Base-by-base conservation (phyloP, 2,888 invertebrate species). In the Polietes domitor region DNA sequence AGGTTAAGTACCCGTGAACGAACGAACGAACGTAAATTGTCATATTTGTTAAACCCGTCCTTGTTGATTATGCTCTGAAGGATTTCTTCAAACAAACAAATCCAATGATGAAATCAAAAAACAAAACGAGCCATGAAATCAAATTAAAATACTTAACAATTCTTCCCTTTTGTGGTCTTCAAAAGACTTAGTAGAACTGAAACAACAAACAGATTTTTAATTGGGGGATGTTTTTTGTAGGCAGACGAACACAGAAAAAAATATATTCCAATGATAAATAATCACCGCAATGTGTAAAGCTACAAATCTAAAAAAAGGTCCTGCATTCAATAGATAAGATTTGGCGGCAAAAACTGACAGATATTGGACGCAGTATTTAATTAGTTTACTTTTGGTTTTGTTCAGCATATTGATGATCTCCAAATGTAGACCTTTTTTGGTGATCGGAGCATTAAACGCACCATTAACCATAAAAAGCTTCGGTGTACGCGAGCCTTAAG, bases 161-260 rank as follows among this genome's bases (percentile, higher is more conserved):
- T 47, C 47, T 5, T 47, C n/a, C 47, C 1, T 47, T 47, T 47
- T 47, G 7, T n/a, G 2, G 15, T 47, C 47, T 0, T 15, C 15
- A 47, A 47, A 47, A 47, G 47, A 47, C 15, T 5, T 12, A 41
- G 12, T 37, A 37, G 10, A 47, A 47, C n/a, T 47, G n/a, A n/a
- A 47, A 47, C n/a, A 58, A 26, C 26, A 58, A 58, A 58, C 58
- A 58, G 15, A 58, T 58, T 58, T 58, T 58, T 58, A 58, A 58
- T 58, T 58, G 58, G 58, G 15, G 58, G 26, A 15, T 12, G 5
- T 58, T 15, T 58, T 10, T 5, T n/a, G n/a, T n/a, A n/a, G 12
- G 15, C 26, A 24, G 55, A 24, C 24, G 6, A 24, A 58, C 37
- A 12, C 37, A 26, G 26, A 24, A 24, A 58, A 58, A 58, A 2